Base-by-base conservation (phyloP, 53 echinoderm and acorn worm genomes). In the Glandiceps talaboti region DNA sequence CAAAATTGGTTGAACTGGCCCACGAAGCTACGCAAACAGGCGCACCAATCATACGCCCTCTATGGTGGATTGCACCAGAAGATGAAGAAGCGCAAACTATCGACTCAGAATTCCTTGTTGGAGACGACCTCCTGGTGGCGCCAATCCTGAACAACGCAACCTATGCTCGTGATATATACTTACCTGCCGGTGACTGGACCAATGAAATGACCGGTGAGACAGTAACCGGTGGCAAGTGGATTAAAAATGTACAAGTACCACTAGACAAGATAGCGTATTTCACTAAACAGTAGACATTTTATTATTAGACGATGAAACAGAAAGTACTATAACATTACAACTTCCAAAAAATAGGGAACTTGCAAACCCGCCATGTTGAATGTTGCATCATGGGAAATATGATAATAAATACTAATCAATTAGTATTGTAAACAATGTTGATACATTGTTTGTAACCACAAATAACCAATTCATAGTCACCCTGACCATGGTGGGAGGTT, bases 11-110 rank as follows among this genome's bases (percentile, higher is more conserved):
- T 32, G 74, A 82, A 12, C 85, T 92, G 25, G 91, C 91, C 28
- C 73, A 83, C 74, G 74, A 80, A 28, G 91, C 92, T 73, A 33
- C 82, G 28, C 76, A 80, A 76, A 74, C 83, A 28, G 94, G 91
- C 31, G 80, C 87, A 74, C 91, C 91, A 31, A 83, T 94, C 74
- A 86, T 92, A 74, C 87, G 91, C 25, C 94, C 94, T 14, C 30
- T 94, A 0, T 94, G 94, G 94, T 94, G 94, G 94, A 89, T 94
- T 31, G 91, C 91, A 0, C 94, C 94, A 0, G 73, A 87, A 20
- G 91, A 91, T 32, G 81, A 76, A 79, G 82, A 85, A 12, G 88
- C 94, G 1, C 73, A 85, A 1, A 20, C 29, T n/a, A 89, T 84
- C 14, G 94, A 94, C 73, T 82, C 89, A 0, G 85, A 94, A 77